Evolutionary conservation across 2,797 vertebrate species (phyloP).

Genomic region (Melanotaenia boesemani): DNA sequence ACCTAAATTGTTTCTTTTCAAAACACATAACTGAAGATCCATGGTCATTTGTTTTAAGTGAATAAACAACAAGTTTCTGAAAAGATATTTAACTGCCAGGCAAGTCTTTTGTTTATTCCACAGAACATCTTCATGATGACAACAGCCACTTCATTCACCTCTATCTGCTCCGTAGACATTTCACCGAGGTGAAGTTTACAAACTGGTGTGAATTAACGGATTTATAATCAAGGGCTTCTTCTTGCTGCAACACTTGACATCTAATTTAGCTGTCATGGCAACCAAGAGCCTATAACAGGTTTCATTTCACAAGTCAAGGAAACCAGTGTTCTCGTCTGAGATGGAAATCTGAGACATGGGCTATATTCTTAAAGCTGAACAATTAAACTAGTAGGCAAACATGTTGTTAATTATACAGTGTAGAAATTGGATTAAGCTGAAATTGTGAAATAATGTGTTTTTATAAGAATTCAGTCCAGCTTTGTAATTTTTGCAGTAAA

Average conservation of each 20-base stretch:
- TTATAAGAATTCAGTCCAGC: neutral
- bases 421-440: constrained; percentile 10
- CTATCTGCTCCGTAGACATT: constrained; percentile 1
- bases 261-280: constrained; percentile 58
- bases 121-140: constrained; percentile 26
- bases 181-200: constrained; percentile 21
- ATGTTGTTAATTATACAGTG: neutral
- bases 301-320: constrained; percentile 48
- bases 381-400: constrained; percentile 33
- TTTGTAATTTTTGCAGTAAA: constrained; percentile 4
- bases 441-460: constrained; percentile 1
- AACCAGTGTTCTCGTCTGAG: constrained; percentile 36
- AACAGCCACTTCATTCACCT: constrained; percentile 28
- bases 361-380: constrained; percentile 27
- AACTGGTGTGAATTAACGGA: constrained; percentile 20
- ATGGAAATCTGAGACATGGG: constrained; percentile 40
- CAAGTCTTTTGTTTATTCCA: constrained; percentile 13
- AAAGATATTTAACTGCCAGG: constrained; percentile 22
- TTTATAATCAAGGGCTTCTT: constrained; percentile 25
- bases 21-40: constrained; percentile 30
- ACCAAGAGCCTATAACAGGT: constrained; percentile 34
- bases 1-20: constrained; percentile 26
- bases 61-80: constrained; percentile 21
- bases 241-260: constrained; percentile 42
- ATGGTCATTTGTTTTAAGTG: neutral